Evolutionary conservation across 2,113 vertebrate species (phyloP).

Genomic region (Sakesphorus luctuosus): DNA sequence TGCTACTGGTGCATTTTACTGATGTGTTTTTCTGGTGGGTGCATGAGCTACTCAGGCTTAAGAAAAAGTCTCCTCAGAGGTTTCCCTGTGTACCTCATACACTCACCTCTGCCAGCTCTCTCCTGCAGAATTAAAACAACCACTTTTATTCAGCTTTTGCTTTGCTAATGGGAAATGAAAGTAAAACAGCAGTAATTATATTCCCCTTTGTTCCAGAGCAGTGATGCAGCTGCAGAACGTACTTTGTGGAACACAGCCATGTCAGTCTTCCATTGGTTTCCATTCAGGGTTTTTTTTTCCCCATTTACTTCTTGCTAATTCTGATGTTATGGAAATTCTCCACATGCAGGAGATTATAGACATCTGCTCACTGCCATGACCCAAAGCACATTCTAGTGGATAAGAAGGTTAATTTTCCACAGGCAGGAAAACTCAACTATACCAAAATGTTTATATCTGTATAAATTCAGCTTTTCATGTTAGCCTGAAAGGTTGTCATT

Average conservation of each 20-base stretch:
- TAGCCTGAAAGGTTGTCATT: not conserved
- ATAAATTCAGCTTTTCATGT: not conserved
- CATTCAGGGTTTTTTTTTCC: not conserved
- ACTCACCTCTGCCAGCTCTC: not conserved
- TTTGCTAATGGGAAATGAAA: conserved; percentile 42
- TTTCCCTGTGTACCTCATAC: not conserved
- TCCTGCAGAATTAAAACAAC: conserved; percentile 5
- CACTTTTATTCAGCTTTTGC: not conserved
- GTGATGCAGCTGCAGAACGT: conserved; percentile 39
- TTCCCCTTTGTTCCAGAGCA: conserved; percentile 52
- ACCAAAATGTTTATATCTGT: not conserved
- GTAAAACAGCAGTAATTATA: conserved; percentile 48
- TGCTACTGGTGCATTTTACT: not conserved
- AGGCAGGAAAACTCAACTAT: not conserved
- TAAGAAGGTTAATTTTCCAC: conserved; percentile 31
- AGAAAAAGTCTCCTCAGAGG: not conserved
- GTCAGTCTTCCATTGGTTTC: conserved; percentile 46
- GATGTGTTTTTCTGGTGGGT: not conserved
- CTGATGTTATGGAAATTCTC: conserved; percentile 60
- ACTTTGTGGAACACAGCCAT: conserved; percentile 10
- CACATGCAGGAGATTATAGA: conserved; percentile 47
- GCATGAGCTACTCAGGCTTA: not conserved
- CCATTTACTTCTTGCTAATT: conserved; percentile 54
- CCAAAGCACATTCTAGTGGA: not conserved
- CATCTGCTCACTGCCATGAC: conserved; percentile 28